A percentile compares a stretch with the other conserved stretches of the same genome.
Conservation (phyloP, 2,888 invertebrate species). For the Girardia tigrina region DNA sequence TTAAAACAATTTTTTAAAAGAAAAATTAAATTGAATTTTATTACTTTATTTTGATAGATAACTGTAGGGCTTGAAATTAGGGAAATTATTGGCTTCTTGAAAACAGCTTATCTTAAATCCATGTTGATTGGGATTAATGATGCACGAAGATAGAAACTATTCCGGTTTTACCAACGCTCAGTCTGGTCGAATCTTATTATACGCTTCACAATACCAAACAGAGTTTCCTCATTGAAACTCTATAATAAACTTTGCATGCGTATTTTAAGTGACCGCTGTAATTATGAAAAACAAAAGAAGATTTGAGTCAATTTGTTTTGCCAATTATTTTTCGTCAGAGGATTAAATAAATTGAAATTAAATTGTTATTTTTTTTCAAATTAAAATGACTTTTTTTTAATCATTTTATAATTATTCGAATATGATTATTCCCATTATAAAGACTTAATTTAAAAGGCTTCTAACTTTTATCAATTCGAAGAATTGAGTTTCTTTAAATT, state of each 20-base stretch:
- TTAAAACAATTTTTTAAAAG: not conserved
- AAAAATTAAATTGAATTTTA: not conserved
- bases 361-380: conserved; percentile 6
- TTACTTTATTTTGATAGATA: conserved; percentile 19
- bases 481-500: too few relatives aligned
- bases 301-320: conserved; percentile 23
- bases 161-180: conserved; percentile 9
- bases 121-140: conserved; percentile 23
- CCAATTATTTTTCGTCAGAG: conserved; percentile 13
- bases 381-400: not conserved
- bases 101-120: conserved; percentile 13
- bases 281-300: conserved; percentile 9
- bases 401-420: not conserved
- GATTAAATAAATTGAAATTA: conserved; percentile 23
- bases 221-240: not conserved
- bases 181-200: conserved; percentile 20
- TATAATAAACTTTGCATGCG: not conserved
- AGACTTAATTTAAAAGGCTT: not conserved
- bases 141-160: conserved; percentile 23
- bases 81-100: conserved; percentile 20
- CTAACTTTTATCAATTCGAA: too few relatives aligned
- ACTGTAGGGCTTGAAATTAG: conserved; percentile 23
- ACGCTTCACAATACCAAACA: conserved; percentile 16
- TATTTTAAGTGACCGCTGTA: conserved; percentile 23
- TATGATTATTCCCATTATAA: not conserved